phyloP scores from a whole-genome alignment of 2,888 invertebrate genomes.

The Gortyna flavago region DNA sequence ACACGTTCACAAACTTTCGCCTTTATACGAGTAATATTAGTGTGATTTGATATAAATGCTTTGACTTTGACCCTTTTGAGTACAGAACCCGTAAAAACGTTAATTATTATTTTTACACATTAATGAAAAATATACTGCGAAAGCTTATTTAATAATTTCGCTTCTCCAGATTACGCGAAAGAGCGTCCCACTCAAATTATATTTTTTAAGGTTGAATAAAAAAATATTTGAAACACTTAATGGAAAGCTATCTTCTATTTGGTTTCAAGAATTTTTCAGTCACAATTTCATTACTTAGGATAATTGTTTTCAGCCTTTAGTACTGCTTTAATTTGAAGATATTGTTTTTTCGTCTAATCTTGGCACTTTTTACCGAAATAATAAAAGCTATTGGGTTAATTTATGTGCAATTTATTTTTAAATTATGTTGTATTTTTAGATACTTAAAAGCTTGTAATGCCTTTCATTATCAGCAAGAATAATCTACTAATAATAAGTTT shows the following conservation, averaged over 20 bases:
- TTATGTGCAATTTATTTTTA: slow-evolving; percentile 32
- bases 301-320: slow-evolving; percentile 47
- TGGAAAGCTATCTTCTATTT: slow-evolving; percentile 51
- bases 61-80: no score
- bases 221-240: slow-evolving; percentile 58
- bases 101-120: slow-evolving; percentile 36
- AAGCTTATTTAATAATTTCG: slow-evolving; percentile 68
- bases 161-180: slow-evolving; percentile 70
- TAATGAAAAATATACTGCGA: slow-evolving; percentile 45
- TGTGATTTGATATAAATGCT: no score
- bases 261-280: slow-evolving; percentile 30
- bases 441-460: neutral
- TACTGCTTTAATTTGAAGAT: slow-evolving; percentile 55
- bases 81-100: neutral
- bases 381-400: slow-evolving; percentile 34
- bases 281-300: slow-evolving; percentile 56
- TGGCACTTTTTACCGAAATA: slow-evolving; percentile 15
- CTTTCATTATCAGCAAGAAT: neutral
- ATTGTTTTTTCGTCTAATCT: slow-evolving; percentile 27
- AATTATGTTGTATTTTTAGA: slow-evolving; percentile 10
- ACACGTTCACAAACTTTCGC: no score
- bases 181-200: slow-evolving; percentile 63
- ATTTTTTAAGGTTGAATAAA: slow-evolving; percentile 63
- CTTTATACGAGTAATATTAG: no score
- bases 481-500: neutral